phyloP scores from a whole-genome alignment of 2,797 vertebrate genomes.

The Danionella dracula region DNA sequence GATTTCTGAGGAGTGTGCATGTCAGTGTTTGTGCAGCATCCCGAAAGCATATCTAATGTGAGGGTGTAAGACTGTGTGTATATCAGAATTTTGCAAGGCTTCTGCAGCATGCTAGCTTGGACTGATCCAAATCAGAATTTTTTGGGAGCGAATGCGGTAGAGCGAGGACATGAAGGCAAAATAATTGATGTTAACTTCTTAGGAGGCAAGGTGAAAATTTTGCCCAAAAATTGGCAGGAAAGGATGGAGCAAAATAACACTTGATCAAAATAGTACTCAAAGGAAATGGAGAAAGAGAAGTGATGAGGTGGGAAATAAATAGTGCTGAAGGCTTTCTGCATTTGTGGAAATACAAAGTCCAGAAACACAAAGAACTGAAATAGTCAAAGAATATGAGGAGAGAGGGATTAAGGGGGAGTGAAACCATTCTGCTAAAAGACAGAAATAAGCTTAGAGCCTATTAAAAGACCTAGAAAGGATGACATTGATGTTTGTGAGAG shows the following conservation, averaged over 20 bases:
- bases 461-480: not conserved
- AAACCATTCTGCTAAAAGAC: conserved; percentile 40
- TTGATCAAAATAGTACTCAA: not conserved
- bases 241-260: conserved; percentile 11
- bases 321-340: not conserved
- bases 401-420: conserved; percentile 15
- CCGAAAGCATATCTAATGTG: conserved; percentile 17
- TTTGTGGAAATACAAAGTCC: not conserved
- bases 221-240: conserved; percentile 36
- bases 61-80: conserved; percentile 41
- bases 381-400: not conserved
- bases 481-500: not conserved
- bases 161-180: no score
- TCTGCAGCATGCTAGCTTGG: conserved; percentile 37
- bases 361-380: not conserved
- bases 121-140: conserved; percentile 13
- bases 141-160: conserved; percentile 39
- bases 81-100: conserved; percentile 41
- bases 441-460: conserved; percentile 39
- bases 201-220: conserved; percentile 51
- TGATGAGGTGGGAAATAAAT: not conserved
- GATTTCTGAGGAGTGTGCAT: conserved; percentile 43
- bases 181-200: conserved; percentile 50
- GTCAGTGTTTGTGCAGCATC: not conserved
- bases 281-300: not conserved